Percentiles rank a stretch among this genome's conserved stretches.
Evolutionary conservation across 2,888 invertebrate genomes (phyloP).

Genomic region (Drosophila atripex): DNA sequence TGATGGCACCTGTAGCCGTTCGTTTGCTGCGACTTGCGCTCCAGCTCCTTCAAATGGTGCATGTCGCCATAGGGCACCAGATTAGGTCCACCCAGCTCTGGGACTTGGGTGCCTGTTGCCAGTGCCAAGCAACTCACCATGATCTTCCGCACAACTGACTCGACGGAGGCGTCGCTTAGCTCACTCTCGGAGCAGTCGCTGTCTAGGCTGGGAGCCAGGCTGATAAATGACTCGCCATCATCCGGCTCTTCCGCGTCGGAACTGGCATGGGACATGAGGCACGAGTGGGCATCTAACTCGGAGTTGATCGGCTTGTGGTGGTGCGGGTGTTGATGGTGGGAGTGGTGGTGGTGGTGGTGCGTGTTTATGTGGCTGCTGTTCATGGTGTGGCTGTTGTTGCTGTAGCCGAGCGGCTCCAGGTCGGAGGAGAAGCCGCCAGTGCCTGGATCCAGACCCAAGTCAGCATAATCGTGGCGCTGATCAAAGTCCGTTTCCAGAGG

Average conservation of each 20-base stretch:
- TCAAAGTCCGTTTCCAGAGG: constrained; percentile 55
- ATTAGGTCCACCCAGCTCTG: constrained; percentile 64
- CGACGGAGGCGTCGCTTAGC: constrained; percentile 62
- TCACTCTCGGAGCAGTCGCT: constrained; percentile 57
- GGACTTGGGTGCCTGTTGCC: constrained; percentile 60
- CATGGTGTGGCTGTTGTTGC: neutral
- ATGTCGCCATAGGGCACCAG: constrained; percentile 69
- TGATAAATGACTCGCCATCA: constrained; percentile 50
- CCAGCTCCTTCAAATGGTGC: constrained; percentile 58
- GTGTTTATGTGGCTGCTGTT: neutral
- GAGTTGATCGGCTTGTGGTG: constrained; percentile 21
- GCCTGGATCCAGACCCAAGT: constrained; percentile 30
- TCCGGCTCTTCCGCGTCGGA: constrained; percentile 47
- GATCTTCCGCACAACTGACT: constrained; percentile 64
- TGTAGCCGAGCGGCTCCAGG: constrained; percentile 40
- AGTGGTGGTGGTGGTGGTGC: neutral
- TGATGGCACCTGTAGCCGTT: constrained; percentile 52
- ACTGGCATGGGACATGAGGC: neutral
- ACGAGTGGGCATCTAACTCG: constrained; percentile 18
- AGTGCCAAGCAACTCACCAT: constrained; percentile 62
- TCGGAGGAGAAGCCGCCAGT: constrained; percentile 51
- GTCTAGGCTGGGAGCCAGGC: constrained; percentile 39
- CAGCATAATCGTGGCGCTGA: constrained; percentile 37
- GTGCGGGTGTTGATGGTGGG: neutral
- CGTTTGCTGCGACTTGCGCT: constrained; percentile 29